Evolutionary conservation across 2,113 vertebrate species (phyloP).

Genomic region (Brachypteracias leptosomus): DNA sequence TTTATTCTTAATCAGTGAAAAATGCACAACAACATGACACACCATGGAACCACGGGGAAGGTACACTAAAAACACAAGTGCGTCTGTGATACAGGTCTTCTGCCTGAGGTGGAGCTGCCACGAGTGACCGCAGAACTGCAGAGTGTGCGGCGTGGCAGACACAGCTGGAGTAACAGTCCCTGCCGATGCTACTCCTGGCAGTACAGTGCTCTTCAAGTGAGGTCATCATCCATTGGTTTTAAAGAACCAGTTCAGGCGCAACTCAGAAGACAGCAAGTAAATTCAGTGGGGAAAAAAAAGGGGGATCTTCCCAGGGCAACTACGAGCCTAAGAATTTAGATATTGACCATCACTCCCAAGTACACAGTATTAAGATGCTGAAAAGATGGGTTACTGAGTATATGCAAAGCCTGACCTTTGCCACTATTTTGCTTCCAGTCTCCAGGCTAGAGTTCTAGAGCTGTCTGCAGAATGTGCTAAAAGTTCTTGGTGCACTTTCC

Average conservation of each 20-base stretch:
- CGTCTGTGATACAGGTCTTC: background rate
- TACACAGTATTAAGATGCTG: background rate
- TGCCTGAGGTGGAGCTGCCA: background rate
- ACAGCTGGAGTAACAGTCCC: rapidly evolving
- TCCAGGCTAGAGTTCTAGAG: background rate
- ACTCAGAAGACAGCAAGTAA: background rate
- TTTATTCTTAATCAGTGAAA: background rate
- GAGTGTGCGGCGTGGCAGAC: rapidly evolving
- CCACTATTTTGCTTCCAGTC: background rate
- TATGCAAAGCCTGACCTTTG: background rate
- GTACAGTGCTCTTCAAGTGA: background rate
- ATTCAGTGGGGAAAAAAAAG: background rate
- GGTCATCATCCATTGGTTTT: background rate
- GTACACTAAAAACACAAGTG: background rate
- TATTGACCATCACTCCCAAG: background rate
- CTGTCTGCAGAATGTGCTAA: background rate
- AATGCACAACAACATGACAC: background rate
- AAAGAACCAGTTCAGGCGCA: background rate
- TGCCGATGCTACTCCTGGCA: background rate
- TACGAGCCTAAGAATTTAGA: background rate
- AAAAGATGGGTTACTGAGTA: background rate
- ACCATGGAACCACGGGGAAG: background rate
- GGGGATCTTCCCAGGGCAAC: background rate
- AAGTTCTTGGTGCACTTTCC: background rate
- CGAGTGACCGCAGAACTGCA: rapidly evolving